Base-by-base conservation (phyloP, 2,888 invertebrate genomes). In the Lacanobia wlatinum region DNA sequence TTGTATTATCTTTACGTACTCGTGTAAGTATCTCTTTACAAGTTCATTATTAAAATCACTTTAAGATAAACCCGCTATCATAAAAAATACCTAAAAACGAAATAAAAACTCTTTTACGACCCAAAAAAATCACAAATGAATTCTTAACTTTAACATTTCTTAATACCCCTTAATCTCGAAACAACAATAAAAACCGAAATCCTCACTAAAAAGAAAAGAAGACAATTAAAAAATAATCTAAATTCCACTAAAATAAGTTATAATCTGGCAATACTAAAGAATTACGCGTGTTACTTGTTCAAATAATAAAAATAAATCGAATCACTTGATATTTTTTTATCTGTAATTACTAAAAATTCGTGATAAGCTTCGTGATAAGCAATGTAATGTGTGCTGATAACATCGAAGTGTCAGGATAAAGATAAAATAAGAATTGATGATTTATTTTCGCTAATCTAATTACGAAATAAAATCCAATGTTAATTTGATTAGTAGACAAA, bases 361-460 rank as follows among this genome's bases (percentile, higher is more conserved):
- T 40, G 84, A 86, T 86, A 85, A 78, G 60, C 28, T 16, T 0
- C 5, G 1, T 8, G 78, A 75, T 85, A 85, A 4, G 34, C 5
- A 16, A 59, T 78, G 76, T 78, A 81, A 83, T 80, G 78, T 74
- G 62, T 62, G 46, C 12, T 14, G 87, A 85, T 86, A 80, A 52
- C 56, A 81, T 78, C 83, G 73, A 76, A 74, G 63, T 88, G 87
- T 87, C 88, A 88, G 84, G 83, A 84, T 84, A 53, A 61, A 61
- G 86, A 89, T 88, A 87, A 81, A 66, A 63, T 76, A 63, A 79
- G 81, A 87, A 92, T 91, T 88, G 91, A 91, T 92, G 87, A 80
- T 81, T 84, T 85, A 84, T 86, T 85, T 86, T 83, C 73, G 79
- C 73, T 85, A 86, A 88, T 88, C 82, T 83, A 85, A 87, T 88